Evolutionary conservation across 2,888 invertebrate species (phyloP).

Genomic region (Geotrupes spiniger): DNA sequence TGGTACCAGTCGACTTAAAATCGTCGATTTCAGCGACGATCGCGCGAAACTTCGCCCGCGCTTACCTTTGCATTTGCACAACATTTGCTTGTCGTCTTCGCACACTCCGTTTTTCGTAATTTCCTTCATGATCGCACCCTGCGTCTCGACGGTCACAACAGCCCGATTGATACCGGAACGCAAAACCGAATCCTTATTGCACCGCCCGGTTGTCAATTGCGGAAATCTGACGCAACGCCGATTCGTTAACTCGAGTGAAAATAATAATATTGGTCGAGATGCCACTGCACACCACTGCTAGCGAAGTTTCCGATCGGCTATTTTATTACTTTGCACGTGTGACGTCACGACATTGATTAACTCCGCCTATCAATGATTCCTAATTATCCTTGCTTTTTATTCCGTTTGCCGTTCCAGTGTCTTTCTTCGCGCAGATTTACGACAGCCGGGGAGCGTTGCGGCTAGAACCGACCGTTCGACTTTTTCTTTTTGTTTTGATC

Average conservation of each 20-base stretch:
- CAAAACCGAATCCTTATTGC: constrained; percentile 2
- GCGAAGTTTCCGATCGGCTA: constrained; percentile 15
- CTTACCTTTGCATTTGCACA: constrained; percentile 29
- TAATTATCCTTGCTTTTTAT: constrained; percentile 8
- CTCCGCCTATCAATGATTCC: constrained; percentile 33
- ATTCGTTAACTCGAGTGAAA: no score
- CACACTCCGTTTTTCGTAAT: constrained; percentile 28
- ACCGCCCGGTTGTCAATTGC: no score
- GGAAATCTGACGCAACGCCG: no score
- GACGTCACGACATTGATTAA: constrained; percentile 43
- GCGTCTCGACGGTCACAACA: no score
- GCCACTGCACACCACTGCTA: constrained; percentile 17
- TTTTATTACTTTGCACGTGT: constrained; percentile 18
- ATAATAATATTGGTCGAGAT: constrained; percentile 6
- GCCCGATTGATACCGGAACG: constrained; percentile 6
- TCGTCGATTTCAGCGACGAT: no score
- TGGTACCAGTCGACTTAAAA: no score
- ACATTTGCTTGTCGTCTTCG: constrained; percentile 28
- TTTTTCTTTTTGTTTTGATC: no score
- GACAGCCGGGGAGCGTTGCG: no score
- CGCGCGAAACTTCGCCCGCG: no score
- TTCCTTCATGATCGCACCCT: constrained; percentile 29
- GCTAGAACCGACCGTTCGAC: no score
- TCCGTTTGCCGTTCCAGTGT: constrained; percentile 1
- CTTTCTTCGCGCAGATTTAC: neutral